Base-by-base conservation (phyloP, 2,888 invertebrate species). In the Erebia aethiops region DNA sequence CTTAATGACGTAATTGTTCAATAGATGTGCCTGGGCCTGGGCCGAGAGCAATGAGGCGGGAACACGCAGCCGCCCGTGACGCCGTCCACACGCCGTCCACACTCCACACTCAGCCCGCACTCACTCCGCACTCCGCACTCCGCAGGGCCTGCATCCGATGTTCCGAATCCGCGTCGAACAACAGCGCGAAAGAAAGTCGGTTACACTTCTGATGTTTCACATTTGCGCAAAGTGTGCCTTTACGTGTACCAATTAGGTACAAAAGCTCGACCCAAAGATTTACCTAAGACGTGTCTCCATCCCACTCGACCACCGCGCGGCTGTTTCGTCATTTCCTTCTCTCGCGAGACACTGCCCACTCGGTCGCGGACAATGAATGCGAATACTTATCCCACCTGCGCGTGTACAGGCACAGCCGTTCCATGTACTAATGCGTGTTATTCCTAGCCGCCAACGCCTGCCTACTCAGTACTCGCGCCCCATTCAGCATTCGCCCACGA, bases 401-500 rank as follows among this genome's bases (percentile, higher is more conserved):
- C 35, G 13, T 4, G 14, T 49, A 49, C 4, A 4, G 11, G 4
- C 14, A 49, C 49, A 52, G 16, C 16, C 52, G 52, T 16, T 52
- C 52, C 16, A 14, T 49, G 14, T 54, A 8, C 18, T n/a, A 54
- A 1, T 18, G 54, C 54, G 54, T 54, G 9, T 54, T 18, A 10
- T 54, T 8, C 18, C 3, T 51, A 51, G 51, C 51, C 51, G 51
- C 51, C 51, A 51, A 51, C 51, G 51, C 7, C 41, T 5, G 60
- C 60, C 41, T n/a, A 41, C 60, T n/a, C n/a, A n/a, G n/a, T n/a
- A n/a, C n/a, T 8, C 60, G 41, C 35, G n/a, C 41, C 14, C 35
- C 60, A 60, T 16, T 41, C 35, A 41, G 60, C 41, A 5, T 41
- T 60, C 60, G 60, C 60, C 60, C 60, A 60, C 60, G 41, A 16